A percentile compares a stretch with the other conserved stretches of the same genome.
These are phyloP conservation scores for Nerophis lumbriciformis DNA, from an alignment of 2,113 vertebrate species.

Conservation along the genomic window DNA sequence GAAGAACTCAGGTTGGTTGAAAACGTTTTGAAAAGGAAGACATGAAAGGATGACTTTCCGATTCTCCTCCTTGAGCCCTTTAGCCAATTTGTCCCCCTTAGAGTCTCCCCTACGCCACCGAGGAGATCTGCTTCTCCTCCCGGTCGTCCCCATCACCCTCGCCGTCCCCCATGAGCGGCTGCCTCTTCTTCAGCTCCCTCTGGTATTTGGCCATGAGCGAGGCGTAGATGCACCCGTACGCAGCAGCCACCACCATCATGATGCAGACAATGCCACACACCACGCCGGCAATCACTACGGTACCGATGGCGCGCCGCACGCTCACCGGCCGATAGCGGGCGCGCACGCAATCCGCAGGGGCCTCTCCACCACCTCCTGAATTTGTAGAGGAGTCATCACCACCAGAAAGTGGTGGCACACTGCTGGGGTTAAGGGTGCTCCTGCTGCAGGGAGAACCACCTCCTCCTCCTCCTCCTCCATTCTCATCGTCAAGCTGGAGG, in stretches of 20 bases:
- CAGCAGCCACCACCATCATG: slow-evolving; percentile 98
- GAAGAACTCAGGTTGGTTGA: slow-evolving; percentile 25
- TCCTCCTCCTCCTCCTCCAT: slow-evolving; percentile 69
- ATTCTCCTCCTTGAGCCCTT: slow-evolving; percentile 63
- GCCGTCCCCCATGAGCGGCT: slow-evolving; percentile 93
- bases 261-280: slow-evolving; percentile 96
- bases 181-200: slow-evolving; percentile 94
- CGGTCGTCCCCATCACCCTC: slow-evolving; percentile 83
- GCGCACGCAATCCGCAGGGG: slow-evolving; percentile 70
- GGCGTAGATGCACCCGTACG: slow-evolving; percentile 96
- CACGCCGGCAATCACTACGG: slow-evolving; percentile 92
- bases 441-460: slow-evolving; percentile 78
- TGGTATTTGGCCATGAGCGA: slow-evolving; percentile 99
- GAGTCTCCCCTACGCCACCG: slow-evolving; percentile 79
- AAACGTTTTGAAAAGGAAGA: slow-evolving; percentile 49
- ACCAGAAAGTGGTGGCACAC: slow-evolving; percentile 40
- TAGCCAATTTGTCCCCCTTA: slow-evolving; percentile 27
- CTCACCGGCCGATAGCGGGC: slow-evolving; percentile 86
- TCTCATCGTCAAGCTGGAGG: slow-evolving; percentile 90
- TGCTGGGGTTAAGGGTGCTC: slow-evolving; percentile 41
- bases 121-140: slow-evolving; percentile 96
- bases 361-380: slow-evolving; percentile 54
- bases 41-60: slow-evolving; percentile 16
- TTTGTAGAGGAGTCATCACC: slow-evolving; percentile 68
- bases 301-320: slow-evolving; percentile 92